Evolutionary conservation across 2,888 invertebrate species (phyloP), one percentile per base, ranked within the genome.

Genomic region (Sesia bembeciformis): DNA sequence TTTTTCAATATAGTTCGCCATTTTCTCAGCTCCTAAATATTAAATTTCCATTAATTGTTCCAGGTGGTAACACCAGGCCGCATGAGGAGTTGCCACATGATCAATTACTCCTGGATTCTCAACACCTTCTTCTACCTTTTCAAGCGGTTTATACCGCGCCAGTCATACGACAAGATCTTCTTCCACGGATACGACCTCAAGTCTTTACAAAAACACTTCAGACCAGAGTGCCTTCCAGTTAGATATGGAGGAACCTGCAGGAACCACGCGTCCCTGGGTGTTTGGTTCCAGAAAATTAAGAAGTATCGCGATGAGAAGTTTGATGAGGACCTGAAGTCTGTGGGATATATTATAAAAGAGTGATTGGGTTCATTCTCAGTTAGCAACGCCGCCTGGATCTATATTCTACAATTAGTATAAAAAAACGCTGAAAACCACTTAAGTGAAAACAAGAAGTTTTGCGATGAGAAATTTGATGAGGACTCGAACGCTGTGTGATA

Each of bases 101-200:
- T 95, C 41, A 93, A 95, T 78, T 94, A 95, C 76, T 94, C 94
- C 38, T 95, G 95, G 94, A 84, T 94, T 1, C 93, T 96, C 64
- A 94, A 94, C 76, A 91, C 93, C 3, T 92, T 94, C 61, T 94
- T 93, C 72, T 93, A 93, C 58, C 88, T 95, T 41, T 95, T 96
- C 79, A 95, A 94, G 66, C 93, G 94, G 4, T 91, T 96, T 60
- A 86, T 96, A 40, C 93, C 93, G 55, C 88, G 91, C 40, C 69
- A 86, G 38, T 93, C 94, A 82, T 91, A 91, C 70, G 85, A 91
- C 52, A 75, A 68, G 41, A 81, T 89, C 39, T 72, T 73, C 60
- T 89, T 89, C 65, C 88, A 89, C 57, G 86, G 88, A 4, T 65
- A 58, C 57, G 84, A 89, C 55, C 55, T 87, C 3, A 81, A 77